phyloP scores from a whole-genome alignment of 2,113 vertebrate genomes.

The Oceanodroma tethys region DNA sequence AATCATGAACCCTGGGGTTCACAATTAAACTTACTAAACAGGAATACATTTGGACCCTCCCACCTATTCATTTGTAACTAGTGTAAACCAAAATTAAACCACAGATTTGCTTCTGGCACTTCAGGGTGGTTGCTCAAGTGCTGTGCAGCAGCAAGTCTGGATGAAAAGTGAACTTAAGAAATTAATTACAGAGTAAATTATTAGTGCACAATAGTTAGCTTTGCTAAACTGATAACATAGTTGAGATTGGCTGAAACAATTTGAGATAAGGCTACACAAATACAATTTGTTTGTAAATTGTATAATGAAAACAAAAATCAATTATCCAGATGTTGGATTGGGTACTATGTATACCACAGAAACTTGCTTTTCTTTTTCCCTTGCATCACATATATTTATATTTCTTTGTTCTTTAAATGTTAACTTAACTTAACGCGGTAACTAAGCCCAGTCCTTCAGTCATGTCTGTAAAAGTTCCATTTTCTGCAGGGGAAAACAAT shows the following conservation, averaged over 20 bases:
- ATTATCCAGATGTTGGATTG: not conserved
- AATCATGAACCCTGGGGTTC: not conserved
- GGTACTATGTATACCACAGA: not conserved
- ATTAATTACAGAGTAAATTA: not conserved
- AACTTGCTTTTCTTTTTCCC: not conserved
- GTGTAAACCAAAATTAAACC: not conserved
- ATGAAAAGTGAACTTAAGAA: not conserved
- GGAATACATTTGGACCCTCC: not conserved
- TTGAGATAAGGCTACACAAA: not conserved
- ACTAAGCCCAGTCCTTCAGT: not conserved
- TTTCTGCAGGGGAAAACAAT: not conserved
- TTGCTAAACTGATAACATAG: not conserved
- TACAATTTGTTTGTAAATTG: not conserved
- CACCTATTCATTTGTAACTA: not conserved
- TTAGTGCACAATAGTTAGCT: not conserved
- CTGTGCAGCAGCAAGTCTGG: not conserved
- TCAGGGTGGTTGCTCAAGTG: not conserved
- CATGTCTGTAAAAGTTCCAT: not conserved
- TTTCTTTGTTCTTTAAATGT: accelerated
- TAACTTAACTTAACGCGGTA: not conserved
- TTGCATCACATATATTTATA: not conserved
- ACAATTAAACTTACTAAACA: not conserved
- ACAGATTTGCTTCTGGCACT: not conserved
- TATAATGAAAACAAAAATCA: not conserved
- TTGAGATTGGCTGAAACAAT: not conserved